Conservation (phyloP, 2,888 invertebrate species). For the Hyalella azteca region DNA sequence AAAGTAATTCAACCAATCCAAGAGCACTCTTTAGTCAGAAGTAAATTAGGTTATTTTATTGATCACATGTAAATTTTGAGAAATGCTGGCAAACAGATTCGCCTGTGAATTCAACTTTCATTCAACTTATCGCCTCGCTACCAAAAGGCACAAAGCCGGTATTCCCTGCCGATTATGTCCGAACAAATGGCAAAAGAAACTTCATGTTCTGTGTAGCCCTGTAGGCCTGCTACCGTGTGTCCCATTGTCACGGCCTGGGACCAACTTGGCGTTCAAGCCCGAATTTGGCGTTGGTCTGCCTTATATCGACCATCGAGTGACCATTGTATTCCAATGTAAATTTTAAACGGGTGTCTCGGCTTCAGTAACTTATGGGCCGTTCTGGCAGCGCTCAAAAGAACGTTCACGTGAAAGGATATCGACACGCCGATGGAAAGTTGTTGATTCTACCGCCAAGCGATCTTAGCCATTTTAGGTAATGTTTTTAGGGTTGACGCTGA, state of each 20-base stretch:
- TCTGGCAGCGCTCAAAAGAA: background rate
- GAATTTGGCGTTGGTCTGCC: background rate
- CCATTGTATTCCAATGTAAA: slow-evolving; percentile 24
- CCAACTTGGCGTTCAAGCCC: background rate
- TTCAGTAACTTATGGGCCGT: background rate
- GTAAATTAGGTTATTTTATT: no score
- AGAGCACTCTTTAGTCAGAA: no score
- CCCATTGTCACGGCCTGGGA: slow-evolving; percentile 1
- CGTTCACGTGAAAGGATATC: background rate
- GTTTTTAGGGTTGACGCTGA: no score
- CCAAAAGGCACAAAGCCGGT: no score
- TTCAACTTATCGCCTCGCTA: no score
- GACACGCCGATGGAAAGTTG: background rate
- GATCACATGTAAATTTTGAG: no score
- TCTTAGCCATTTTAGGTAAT: background rate
- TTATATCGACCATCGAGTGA: slow-evolving; percentile 11
- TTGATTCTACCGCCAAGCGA: background rate
- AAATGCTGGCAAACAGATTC: no score
- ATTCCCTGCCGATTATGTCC: background rate
- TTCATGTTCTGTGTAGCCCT: background rate
- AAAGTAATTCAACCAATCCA: no score
- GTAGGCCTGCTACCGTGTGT: slow-evolving; percentile 18
- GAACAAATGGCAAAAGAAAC: background rate
- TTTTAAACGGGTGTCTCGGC: background rate
- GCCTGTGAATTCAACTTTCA: no score